Conservation (phyloP, 2,888 invertebrate genomes). For the Pristionchus exspectatus region DNA sequence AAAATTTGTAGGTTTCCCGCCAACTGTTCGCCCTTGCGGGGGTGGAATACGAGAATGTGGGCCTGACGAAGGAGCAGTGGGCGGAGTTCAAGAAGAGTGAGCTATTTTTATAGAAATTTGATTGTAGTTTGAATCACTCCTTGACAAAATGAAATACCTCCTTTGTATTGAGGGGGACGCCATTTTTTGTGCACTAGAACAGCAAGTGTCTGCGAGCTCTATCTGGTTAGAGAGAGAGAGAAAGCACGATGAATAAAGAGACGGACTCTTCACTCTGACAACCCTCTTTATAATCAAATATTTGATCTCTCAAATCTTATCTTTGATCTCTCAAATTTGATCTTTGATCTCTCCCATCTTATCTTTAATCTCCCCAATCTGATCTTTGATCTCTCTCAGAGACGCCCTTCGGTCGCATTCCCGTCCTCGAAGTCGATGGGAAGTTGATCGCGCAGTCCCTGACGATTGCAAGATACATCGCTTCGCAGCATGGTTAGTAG, state of each 20-base stretch:
- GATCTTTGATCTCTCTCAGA: not conserved
- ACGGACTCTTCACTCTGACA: no score
- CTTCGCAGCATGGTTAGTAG: not conserved
- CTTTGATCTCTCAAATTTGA: not conserved
- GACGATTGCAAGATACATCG: constrained; percentile 28
- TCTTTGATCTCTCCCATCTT: not conserved
- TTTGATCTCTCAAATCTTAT: not conserved
- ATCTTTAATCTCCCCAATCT: not conserved
- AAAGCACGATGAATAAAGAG: no score
- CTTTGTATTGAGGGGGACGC: no score
- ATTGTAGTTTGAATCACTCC: no score
- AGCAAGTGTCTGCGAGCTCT: no score
- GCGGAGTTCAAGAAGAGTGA: constrained; percentile 65
- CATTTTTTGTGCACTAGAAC: no score
- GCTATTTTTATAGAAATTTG: constrained; percentile 7
- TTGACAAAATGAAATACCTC: no score
- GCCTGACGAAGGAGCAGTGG: constrained; percentile 64
- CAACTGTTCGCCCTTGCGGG: constrained; percentile 62
- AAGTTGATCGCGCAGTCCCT: constrained; percentile 7
- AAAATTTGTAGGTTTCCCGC: not conserved
- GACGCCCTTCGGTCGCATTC: constrained; percentile 42
- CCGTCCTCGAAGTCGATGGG: constrained; percentile 42
- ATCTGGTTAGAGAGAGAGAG: no score
- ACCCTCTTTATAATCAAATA: no score
- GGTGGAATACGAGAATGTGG: constrained; percentile 65